Evolutionary conservation across 1,140 invertebrate genomes (phyloP).

Genomic region (Drosophila grimshawi): DNA sequence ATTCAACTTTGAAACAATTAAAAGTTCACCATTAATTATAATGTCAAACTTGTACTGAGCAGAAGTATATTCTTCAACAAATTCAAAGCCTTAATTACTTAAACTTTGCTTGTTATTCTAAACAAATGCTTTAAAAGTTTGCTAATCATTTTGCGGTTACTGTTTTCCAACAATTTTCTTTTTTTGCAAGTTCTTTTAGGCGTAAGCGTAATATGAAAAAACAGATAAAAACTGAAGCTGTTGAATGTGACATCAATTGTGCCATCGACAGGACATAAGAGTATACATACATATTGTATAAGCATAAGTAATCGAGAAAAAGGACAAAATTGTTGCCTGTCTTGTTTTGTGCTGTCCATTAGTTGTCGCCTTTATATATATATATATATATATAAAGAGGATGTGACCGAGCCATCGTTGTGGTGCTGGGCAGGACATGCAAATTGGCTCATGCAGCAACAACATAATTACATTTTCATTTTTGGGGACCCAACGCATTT

Average conservation of each 20-base stretch:
- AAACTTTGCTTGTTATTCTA: not conserved
- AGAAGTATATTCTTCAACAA: not conserved
- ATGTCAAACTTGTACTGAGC: too few relatives aligned
- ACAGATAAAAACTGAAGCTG: not conserved
- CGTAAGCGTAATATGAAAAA: conserved; percentile 19
- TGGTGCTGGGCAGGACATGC: conserved; percentile 14
- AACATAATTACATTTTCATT: conserved; percentile 45
- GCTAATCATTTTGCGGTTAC: not conserved
- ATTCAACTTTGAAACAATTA: too few relatives aligned
- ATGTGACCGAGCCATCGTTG: not conserved
- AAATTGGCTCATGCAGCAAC: conserved; percentile 43
- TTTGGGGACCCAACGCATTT: conserved; percentile 16
- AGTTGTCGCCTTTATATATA: conserved; percentile 17
- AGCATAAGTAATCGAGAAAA: not conserved
- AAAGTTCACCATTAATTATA: too few relatives aligned
- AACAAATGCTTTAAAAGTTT: conserved; percentile 2
- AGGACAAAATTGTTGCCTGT: conserved; percentile 12
- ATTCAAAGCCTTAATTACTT: not conserved
- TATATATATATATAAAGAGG: conserved; percentile 27
- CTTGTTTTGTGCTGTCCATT: conserved; percentile 19
- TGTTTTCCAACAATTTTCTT: not conserved
- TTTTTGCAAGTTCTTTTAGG: not conserved
- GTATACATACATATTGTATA: too few relatives aligned
- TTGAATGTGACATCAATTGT: not conserved
- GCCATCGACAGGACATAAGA: too few relatives aligned